phyloP scores from a whole-genome alignment of 1,140 invertebrate species.

The Telenomus remus region DNA sequence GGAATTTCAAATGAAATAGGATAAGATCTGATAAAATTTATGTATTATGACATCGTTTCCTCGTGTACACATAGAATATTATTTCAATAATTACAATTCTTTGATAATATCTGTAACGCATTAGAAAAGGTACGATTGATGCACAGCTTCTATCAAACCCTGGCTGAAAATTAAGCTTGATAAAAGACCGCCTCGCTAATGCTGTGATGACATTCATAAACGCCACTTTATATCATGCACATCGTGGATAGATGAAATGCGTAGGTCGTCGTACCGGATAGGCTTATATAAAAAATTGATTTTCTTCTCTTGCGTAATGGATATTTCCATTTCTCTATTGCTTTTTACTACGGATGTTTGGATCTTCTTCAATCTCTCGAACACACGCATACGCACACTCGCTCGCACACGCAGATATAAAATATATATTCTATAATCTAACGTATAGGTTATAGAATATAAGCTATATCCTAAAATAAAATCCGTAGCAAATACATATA shows the following conservation, averaged over 20 bases:
- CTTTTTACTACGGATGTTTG: too few species aligned
- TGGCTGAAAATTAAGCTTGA: constrained; percentile 67
- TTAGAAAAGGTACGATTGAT: constrained; percentile 69
- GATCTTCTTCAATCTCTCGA: too few species aligned
- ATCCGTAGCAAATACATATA: too few species aligned
- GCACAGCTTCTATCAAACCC: constrained; percentile 69
- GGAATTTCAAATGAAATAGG: too few species aligned
- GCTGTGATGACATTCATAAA: constrained; percentile 57
- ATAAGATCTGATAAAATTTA: constrained; percentile 64
- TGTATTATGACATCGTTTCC: constrained; percentile 67
- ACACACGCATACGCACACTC: too few species aligned
- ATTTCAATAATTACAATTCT: constrained; percentile 69
- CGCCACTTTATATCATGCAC: constrained; percentile 56
- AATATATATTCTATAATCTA: too few species aligned
- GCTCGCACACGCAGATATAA: too few species aligned
- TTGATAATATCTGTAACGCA: constrained; percentile 67
- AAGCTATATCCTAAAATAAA: too few species aligned
- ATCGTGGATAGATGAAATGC: constrained; percentile 65
- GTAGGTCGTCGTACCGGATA: constrained; percentile 69
- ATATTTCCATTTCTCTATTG: too few species aligned
- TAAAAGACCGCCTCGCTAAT: constrained; percentile 65
- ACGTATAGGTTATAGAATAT: too few species aligned
- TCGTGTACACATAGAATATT: constrained; percentile 70
- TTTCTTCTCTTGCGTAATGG: too few species aligned
- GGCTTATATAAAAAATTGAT: constrained; percentile 70